phyloP scores from a whole-genome alignment of 2,797 vertebrate genomes.

The Hypotaenidia okinawae region DNA sequence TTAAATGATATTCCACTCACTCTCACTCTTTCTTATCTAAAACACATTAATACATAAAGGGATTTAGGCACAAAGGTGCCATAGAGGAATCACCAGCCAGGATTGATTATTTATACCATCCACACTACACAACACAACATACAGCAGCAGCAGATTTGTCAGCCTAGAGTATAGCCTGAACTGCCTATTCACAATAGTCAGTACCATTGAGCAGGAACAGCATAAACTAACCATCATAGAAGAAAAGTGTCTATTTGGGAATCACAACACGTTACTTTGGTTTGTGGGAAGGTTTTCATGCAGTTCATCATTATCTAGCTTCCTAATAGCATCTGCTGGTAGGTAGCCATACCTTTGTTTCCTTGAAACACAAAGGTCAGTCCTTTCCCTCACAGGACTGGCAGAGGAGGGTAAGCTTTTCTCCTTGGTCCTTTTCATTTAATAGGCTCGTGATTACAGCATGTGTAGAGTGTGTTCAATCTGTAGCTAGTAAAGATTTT shows the following conservation, averaged over 20 bases:
- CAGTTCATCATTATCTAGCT: background rate
- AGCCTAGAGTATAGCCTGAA: background rate
- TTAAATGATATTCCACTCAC: background rate
- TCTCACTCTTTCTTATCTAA: background rate
- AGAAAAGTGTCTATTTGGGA: background rate
- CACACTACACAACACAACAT: background rate
- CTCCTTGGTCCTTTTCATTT: background rate
- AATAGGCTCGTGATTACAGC: background rate
- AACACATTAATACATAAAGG: background rate
- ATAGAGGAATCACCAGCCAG: background rate
- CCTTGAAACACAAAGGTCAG: background rate
- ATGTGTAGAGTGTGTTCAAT: background rate
- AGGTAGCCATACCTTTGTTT: background rate
- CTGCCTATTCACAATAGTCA: background rate
- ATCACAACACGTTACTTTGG: rapidly evolving
- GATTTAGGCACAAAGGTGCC: background rate
- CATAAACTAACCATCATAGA: background rate
- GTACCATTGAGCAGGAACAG: background rate
- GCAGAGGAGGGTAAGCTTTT: background rate
- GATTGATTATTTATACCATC: background rate
- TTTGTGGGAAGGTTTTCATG: background rate
- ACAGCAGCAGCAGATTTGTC: background rate
- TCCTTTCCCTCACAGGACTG: rapidly evolving
- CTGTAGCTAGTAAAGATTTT: background rate
- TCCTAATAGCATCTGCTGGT: background rate